Base-by-base conservation (phyloP, 2,888 invertebrate genomes). In the Polymixis lichenea region DNA sequence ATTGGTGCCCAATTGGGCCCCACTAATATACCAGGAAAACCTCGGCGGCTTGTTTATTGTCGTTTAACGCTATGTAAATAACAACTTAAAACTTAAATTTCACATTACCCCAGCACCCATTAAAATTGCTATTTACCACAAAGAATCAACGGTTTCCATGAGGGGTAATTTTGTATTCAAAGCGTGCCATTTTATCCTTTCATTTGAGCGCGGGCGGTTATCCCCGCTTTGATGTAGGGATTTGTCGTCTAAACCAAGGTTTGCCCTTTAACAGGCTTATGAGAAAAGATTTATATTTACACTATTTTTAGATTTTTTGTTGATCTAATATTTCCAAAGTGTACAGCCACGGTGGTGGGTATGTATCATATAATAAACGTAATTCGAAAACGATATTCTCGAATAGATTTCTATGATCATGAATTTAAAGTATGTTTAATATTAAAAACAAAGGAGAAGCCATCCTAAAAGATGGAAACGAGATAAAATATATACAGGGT, bases 81-180 rank as follows among this genome's bases (percentile, higher is more conserved):
- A 60, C 51, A 55, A 58, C 4, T 7, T 53, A 15, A n/a, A 58
- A 56, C 8, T 25, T 19, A 11, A 9, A 43, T 28, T 28, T 53
- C 19, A n/a, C 22, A 32, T 55, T 61, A 25, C 51, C 51, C 25
- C 38, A 43, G 28, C 8, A 15, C 28, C 46, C 22, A 67, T 79
- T 62, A 49, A 68, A 78, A 58, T 38, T 49, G 22, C 17, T 43
- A 51, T 51, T 72, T 56, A 55, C 68, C 53, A 61, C 46, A 78
- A 43, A 68, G 56, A 79, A 77, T 68, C 61, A 68, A 49, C 55
- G n/a, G 74, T 81, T 74, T 58, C 32, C 28, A 25, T 56, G 32
- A 38, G 72, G 58, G 53, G 43, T 82, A 72, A 78, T 80, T 83
- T 83, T 67, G 65, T 85, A 86, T 87, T 87, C 83, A 86, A 64